Evolutionary conservation across 2,797 vertebrate species (phyloP).

Genomic region (Steatocranus sp.): DNA sequence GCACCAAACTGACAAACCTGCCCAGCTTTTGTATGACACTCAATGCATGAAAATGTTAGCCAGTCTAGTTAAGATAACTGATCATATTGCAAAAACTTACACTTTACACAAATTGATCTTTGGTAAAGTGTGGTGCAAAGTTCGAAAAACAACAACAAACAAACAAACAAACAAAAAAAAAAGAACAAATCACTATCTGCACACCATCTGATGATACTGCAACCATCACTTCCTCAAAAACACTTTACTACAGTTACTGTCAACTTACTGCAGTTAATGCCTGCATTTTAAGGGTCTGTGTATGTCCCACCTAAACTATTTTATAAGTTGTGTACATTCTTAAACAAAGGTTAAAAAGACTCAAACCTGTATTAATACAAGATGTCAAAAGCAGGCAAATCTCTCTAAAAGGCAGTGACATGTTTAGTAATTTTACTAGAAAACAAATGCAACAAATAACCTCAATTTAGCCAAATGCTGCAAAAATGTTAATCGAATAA

Average conservation of each 20-base stretch:
- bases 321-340: neutral
- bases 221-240: slow-evolving; percentile 1
- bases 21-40: neutral
- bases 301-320: neutral
- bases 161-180: neutral
- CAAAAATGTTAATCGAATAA: neutral
- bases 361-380: neutral
- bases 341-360: neutral
- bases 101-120: neutral
- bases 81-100: neutral
- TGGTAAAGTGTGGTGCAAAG: neutral
- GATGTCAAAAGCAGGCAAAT: neutral
- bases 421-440: neutral
- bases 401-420: no score
- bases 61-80: neutral
- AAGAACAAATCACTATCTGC: neutral
- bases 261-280: neutral
- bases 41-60: neutral
- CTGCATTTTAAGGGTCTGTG: neutral
- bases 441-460: neutral
- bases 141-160: rapidly evolving
- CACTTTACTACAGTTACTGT: neutral
- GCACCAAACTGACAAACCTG: neutral
- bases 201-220: neutral
- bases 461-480: rapidly evolving